Percentiles rank a stretch among this genome's conserved stretches.
These are phyloP conservation scores for Ophion ventricosus DNA, from an alignment of 2,888 invertebrate species.

Conservation along the genomic window DNA sequence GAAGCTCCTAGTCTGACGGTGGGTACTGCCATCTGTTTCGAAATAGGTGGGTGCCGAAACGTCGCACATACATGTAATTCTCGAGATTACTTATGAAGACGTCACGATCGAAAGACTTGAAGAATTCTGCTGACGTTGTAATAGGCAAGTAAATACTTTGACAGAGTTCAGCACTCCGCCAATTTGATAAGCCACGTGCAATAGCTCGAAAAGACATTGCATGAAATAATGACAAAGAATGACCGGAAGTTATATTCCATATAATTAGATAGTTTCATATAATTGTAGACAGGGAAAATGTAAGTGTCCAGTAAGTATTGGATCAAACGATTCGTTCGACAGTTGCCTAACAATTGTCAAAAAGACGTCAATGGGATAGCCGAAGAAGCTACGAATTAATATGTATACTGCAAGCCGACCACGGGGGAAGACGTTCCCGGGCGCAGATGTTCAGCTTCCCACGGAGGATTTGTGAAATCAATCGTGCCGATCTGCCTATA, in stretches of 20 bases:
- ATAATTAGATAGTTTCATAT: not conserved
- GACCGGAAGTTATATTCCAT: too few relatives aligned
- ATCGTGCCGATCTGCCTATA: conserved; percentile 39
- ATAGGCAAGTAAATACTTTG: not conserved
- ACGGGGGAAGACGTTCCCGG: conserved; percentile 24
- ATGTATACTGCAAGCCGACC: not conserved
- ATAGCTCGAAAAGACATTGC: not conserved
- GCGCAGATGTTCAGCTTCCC: conserved; percentile 57
- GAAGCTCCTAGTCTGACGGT: too few relatives aligned
- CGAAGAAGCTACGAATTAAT: not conserved
- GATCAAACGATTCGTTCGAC: not conserved
- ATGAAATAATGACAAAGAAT: too few relatives aligned
- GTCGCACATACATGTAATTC: too few relatives aligned
- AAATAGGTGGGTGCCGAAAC: too few relatives aligned
- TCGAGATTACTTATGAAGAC: not conserved
- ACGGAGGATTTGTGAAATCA: conserved; percentile 50
- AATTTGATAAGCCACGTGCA: not conserved
- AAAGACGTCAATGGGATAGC: not conserved
- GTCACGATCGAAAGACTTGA: not conserved
- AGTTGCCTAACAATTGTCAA: not conserved
- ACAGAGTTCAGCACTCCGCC: not conserved
- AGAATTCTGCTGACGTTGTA: not conserved
- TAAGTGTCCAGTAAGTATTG: not conserved
- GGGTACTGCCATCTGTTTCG: too few relatives aligned
- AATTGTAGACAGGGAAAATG: not conserved